Conservation (phyloP, 2,113 vertebrate species). For the Chaenocephalus aceratus region DNA sequence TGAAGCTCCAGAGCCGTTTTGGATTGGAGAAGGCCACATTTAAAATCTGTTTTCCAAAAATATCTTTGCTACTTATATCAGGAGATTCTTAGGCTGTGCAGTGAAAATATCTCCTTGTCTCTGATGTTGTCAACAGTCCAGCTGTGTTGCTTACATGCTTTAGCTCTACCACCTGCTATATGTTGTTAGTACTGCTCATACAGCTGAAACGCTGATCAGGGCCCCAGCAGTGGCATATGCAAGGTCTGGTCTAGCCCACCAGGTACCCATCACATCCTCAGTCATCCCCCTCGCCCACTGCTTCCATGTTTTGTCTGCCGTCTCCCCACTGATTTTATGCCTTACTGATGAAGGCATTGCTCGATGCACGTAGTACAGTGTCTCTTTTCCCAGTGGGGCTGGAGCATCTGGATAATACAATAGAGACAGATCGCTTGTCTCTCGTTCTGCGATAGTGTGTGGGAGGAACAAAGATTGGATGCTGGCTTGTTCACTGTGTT, state of each 20-base stretch:
- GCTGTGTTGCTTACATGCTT: conserved; percentile 15
- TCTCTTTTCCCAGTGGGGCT: conserved; percentile 65
- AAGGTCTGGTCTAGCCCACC: conserved; percentile 21
- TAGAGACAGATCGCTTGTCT: conserved; percentile 72
- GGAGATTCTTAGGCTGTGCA: not conserved
- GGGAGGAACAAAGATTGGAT: conserved; percentile 74
- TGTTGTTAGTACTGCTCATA: conserved; percentile 26
- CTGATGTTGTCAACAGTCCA: conserved; percentile 24
- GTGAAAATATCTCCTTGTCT: conserved; percentile 10
- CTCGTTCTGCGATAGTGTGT: conserved; percentile 59
- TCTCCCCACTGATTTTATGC: conserved; percentile 34
- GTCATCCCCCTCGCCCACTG: not conserved
- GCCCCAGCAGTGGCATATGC: conserved; percentile 43
- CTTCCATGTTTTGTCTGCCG: conserved; percentile 16
- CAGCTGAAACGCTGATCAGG: conserved; percentile 28
- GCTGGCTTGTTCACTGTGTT: conserved; percentile 58
- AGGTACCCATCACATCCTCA: conserved; percentile 27
- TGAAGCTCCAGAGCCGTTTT: not conserved
- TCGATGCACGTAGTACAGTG: conserved; percentile 42
- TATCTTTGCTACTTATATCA: not conserved
- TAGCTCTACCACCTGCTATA: conserved; percentile 27
- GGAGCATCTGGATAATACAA: conserved; percentile 77
- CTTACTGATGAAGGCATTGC: conserved; percentile 51
- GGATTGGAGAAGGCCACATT: not conserved
- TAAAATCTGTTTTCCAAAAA: not conserved